Evolutionary conservation across 1,140 invertebrate genomes (phyloP).

Genomic region (Ylistrum balloti): DNA sequence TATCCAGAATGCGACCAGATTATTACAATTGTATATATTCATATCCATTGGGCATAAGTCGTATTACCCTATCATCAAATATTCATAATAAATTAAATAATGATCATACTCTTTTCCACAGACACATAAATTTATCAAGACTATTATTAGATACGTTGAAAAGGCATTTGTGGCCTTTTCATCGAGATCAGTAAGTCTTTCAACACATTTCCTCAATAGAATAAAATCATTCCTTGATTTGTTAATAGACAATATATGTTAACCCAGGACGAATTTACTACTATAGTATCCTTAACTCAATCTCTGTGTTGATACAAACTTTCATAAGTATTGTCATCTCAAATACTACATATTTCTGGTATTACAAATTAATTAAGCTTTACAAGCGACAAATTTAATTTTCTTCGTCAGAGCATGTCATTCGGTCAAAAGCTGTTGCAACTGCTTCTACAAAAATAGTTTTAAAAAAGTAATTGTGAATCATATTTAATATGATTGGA

Average conservation of each 20-base stretch:
- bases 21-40: no score
- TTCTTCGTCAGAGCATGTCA: no score
- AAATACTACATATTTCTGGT: neutral
- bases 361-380: no score
- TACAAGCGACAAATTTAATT: no score
- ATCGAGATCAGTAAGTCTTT: conserved; percentile 3
- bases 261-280: neutral
- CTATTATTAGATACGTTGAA: neutral
- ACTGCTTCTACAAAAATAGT: no score
- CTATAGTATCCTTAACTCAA: conserved; percentile 8
- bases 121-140: neutral
- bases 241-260: conserved; percentile 9
- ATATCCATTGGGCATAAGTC: neutral
- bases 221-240: neutral
- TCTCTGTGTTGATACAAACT: neutral
- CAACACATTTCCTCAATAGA: neutral
- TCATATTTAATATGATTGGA: neutral
- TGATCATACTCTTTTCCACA: neutral
- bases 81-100: neutral
- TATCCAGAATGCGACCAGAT: no score
- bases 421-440: no score
- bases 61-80: neutral
- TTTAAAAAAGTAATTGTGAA: neutral
- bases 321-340: neutral
- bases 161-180: neutral